Base-by-base conservation (phyloP, 2,888 invertebrate genomes). In the Hydropsyche betteni region DNA sequence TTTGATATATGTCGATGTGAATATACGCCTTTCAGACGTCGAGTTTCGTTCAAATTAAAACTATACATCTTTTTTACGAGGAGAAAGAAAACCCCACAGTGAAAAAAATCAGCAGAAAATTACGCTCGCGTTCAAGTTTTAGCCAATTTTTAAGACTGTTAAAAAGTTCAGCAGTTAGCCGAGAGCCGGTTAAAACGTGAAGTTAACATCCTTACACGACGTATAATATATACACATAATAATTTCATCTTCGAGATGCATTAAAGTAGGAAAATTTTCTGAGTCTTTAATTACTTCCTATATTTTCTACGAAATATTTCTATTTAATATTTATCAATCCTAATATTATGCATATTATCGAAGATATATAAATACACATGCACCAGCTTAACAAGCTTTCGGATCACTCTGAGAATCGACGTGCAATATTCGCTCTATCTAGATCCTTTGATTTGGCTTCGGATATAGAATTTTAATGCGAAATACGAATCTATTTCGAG, bases 11-110 rank as follows among this genome's bases (percentile, higher is more conserved):
- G 44, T 10, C 44, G 16, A 58, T 16, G 8, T 14, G 24, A 16
- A 16, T 24, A 24, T 58, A 24, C 16, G 58, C 14, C 4, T 58
- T 16, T 58, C 24, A 24, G 8, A 4, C 58, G 8, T 16, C 5
- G 58, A 4, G 16, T 8, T 58, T 10, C 4, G 24, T 10, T 36
- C 34, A 36, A 64, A 64, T 64, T 64, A 64, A 64, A 64, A 64
- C 64, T 64, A 64, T 64, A 36, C 64, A n/a, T 64, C 64, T 64
- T 64, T 64, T 58, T 64, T 64, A 64, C 34, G 64, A 6, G n/a
- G 34, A 24, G 12, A 12, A 34, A 8, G 64, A 36, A 64, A 36
- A 24, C n/a, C 10, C 64, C 12, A 5, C 1, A 64, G 34, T 1
- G 64, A 34, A 34, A 12, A 24, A 64, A 64, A 64, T 64, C 36